Percentiles rank a stretch among this genome's conserved stretches.
Conservation (phyloP, 2,113 vertebrate species). For the Pheucticus melanocephalus region DNA sequence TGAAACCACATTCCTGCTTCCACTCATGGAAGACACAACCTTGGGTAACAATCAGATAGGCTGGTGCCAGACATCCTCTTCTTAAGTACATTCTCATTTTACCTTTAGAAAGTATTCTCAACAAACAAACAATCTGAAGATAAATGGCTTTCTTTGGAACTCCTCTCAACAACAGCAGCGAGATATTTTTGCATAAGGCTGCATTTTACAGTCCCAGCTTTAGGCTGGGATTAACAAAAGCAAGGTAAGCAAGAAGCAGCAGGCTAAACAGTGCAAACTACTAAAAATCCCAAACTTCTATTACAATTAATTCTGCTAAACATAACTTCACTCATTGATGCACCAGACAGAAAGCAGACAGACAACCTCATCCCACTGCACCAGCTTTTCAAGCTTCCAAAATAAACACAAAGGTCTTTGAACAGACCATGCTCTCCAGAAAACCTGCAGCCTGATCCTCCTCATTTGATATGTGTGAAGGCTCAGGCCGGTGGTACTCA, state of each 20-base stretch:
- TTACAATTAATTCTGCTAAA: background rate
- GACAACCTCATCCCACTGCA: conserved; percentile 8
- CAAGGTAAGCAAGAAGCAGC: background rate
- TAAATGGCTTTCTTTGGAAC: background rate
- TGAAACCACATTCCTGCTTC: conserved; percentile 48
- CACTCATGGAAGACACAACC: background rate
- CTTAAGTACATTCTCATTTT: conserved; percentile 31
- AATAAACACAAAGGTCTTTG: conserved; percentile 31
- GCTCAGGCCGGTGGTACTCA: background rate
- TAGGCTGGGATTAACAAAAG: background rate
- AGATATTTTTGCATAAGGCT: background rate
- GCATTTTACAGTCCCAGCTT: background rate
- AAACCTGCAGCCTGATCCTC: conserved; percentile 6
- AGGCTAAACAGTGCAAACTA: background rate
- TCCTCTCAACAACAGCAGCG: background rate
- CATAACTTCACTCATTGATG: conserved; percentile 5
- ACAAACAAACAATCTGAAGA: conserved; percentile 17
- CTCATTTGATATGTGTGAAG: background rate
- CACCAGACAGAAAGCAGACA: conserved; percentile 30
- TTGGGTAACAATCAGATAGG: conserved; percentile 34
- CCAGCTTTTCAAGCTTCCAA: conserved; percentile 60
- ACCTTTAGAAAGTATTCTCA: conserved; percentile 50
- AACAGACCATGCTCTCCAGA: background rate
- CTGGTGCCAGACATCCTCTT: conserved; percentile 28
- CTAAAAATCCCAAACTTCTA: conserved; percentile 2